Evolutionary conservation across 2,797 vertebrate species (phyloP).

Genomic region (Netta rufina): DNA sequence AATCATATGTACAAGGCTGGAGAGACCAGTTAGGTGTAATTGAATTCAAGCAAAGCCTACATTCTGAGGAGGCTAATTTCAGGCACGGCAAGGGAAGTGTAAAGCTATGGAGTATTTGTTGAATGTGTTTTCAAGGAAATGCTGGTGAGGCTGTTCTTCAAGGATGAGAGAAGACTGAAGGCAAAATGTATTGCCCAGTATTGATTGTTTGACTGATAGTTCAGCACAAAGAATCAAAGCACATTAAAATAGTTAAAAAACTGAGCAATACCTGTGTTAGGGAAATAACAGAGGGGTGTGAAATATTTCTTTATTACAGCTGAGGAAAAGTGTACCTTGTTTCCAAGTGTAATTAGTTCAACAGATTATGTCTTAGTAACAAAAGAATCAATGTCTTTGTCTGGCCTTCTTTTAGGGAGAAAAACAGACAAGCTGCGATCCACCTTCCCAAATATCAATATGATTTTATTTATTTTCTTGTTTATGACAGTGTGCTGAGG

Average conservation of each 20-base stretch:
- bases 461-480: not conserved
- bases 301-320: not conserved
- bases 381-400: not conserved
- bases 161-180: not conserved
- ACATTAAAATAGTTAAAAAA: not conserved
- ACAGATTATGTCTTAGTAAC: not conserved
- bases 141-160: not conserved
- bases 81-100: not conserved
- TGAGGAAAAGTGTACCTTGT: not conserved
- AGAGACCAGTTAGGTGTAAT: not conserved
- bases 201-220: not conserved
- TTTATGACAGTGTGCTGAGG: not conserved
- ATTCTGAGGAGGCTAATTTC: not conserved
- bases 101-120: not conserved
- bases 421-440: not conserved
- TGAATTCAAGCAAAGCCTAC: not conserved
- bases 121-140: not conserved
- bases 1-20: not conserved
- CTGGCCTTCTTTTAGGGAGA: not conserved
- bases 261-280: rapidly evolving
- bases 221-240: not conserved
- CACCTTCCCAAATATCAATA: not conserved
- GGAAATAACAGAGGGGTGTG: not conserved
- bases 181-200: not conserved
- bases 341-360: not conserved